Evolutionary conservation across 2,113 vertebrate species (phyloP).

Genomic region (Serranochromis macrocephalus): DNA sequence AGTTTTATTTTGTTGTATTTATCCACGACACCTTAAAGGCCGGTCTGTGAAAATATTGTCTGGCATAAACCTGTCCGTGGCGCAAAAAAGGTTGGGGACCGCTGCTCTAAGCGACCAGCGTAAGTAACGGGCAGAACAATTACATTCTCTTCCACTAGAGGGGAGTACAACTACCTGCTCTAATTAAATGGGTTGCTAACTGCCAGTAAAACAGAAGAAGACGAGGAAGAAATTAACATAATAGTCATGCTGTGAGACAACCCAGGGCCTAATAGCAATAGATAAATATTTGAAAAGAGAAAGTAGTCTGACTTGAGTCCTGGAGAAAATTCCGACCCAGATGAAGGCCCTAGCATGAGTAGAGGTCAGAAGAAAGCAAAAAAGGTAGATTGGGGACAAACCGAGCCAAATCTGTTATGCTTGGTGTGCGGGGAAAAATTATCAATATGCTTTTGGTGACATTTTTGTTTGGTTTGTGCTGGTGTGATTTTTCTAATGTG

Average conservation of each 20-base stretch:
- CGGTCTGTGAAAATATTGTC: too few relatives aligned
- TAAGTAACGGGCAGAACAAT: background rate
- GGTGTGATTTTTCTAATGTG: background rate
- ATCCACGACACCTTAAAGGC: too few relatives aligned
- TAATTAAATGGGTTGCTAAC: background rate
- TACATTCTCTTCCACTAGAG: background rate
- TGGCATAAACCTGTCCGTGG: too few relatives aligned
- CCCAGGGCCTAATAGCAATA: rapidly evolving
- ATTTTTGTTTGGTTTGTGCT: background rate
- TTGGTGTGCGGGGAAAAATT: rapidly evolving
- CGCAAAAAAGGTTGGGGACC: too few relatives aligned
- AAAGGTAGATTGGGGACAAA: background rate
- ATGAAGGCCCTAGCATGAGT: background rate
- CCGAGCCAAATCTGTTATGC: rapidly evolving
- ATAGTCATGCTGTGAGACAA: background rate
- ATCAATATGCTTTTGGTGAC: background rate
- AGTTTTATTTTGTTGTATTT: too few relatives aligned
- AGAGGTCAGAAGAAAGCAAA: background rate
- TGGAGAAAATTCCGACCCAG: background rate
- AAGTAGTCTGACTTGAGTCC: background rate
- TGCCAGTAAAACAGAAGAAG: background rate
- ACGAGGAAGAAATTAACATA: background rate
- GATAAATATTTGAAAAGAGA: background rate
- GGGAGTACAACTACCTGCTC: background rate
- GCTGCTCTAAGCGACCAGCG: background rate